A percentile compares a stretch with the other conserved stretches of the same genome.
Evolutionary conservation across 1,140 invertebrate species (phyloP).

Genomic region (Hylaeus volcanicus): DNA sequence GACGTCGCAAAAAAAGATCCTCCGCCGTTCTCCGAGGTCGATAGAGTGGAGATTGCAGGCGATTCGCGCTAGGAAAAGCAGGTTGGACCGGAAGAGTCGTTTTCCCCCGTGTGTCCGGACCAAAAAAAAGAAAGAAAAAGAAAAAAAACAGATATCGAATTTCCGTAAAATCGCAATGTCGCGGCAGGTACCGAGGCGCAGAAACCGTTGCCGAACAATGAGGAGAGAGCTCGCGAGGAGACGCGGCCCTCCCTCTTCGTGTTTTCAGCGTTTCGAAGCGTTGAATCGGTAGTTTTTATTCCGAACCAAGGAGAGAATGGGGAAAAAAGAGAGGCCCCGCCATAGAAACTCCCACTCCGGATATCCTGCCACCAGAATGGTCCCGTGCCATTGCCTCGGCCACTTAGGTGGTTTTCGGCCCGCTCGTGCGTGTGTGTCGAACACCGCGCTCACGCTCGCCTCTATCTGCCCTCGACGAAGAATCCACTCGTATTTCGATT

Average conservation of each 20-base stretch:
- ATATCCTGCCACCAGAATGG: conserved; percentile 71
- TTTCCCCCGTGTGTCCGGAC: conserved; percentile 9
- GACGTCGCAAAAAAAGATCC: too few species aligned
- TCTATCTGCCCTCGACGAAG: background rate
- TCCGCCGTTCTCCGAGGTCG: too few species aligned
- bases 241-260: conserved; percentile 37
- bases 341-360: conserved; percentile 73
- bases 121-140: too few species aligned
- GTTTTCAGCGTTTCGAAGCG: conserved; percentile 60
- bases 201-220: conserved; percentile 60
- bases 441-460: background rate
- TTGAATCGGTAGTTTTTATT: conserved; percentile 71
- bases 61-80: conserved; percentile 30
- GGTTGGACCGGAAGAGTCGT: conserved; percentile 38
- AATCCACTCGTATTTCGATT: conserved; percentile 62
- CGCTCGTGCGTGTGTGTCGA: background rate
- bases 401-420: conserved; percentile 69
- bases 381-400: conserved; percentile 65
- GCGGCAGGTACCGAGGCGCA: conserved; percentile 52
- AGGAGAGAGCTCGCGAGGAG: conserved; percentile 38
- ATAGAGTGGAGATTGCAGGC: too few species aligned
- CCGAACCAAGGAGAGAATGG: conserved; percentile 56
- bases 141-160: conserved; percentile 74
- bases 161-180: conserved; percentile 75
- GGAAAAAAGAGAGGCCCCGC: conserved; percentile 53